Conservation (phyloP, 2,888 invertebrate genomes). For the Mythimna loreyi region DNA sequence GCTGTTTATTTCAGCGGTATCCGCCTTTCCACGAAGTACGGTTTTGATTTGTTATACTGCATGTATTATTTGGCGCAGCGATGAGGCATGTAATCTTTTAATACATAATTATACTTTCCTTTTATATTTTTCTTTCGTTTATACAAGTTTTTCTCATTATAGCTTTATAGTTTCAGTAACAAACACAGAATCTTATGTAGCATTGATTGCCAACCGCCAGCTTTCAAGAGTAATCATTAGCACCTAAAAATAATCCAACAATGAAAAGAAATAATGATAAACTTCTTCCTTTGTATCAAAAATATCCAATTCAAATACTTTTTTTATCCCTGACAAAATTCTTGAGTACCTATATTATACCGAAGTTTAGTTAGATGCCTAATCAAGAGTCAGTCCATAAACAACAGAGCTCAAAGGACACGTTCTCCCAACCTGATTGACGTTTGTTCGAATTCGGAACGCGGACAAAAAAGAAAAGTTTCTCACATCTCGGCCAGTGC, state of each 20-base stretch:
- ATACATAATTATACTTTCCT: too few species aligned
- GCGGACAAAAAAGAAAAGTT: constrained; percentile 69
- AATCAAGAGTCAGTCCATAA: constrained; percentile 60
- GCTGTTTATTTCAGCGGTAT: neutral
- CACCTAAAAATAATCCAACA: too few species aligned
- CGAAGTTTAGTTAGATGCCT: constrained; percentile 35
- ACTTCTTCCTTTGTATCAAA: neutral
- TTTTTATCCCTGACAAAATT: constrained; percentile 54
- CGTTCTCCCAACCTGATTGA: constrained; percentile 76
- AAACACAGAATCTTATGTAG: too few species aligned
- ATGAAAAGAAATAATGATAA: too few species aligned
- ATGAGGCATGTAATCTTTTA: too few species aligned
- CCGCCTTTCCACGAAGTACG: neutral
- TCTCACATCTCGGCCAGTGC: constrained; percentile 72
- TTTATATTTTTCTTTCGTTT: too few species aligned
- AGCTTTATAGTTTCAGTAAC: too few species aligned
- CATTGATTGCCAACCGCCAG: too few species aligned
- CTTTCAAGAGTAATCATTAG: too few species aligned
- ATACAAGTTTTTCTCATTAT: too few species aligned
- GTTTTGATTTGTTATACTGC: too few species aligned
- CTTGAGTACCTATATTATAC: constrained; percentile 52
- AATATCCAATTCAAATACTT: constrained; percentile 13
- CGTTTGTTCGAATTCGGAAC: constrained; percentile 72
- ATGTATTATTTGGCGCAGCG: too few species aligned
- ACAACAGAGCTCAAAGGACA: constrained; percentile 62